Base-by-base conservation (phyloP, 2,797 vertebrate species). In the Channallabes apus region DNA sequence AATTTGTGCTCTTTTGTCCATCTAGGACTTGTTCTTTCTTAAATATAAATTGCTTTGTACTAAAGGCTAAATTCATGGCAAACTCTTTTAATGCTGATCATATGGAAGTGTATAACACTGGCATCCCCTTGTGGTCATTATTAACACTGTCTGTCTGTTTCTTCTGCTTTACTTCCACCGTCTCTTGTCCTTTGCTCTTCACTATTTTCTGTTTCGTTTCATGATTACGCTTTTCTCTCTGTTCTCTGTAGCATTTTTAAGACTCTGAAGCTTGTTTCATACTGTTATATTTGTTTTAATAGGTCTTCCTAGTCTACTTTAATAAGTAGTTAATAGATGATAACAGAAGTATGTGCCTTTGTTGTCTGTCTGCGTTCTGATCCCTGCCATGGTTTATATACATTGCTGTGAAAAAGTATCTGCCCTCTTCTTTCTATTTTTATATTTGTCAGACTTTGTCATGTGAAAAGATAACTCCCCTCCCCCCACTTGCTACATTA, bases 91-190 rank as follows among this genome's bases (percentile, higher is more conserved):
- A 61, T 15, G 51, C 22, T 8, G 38, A 29, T 54, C 32, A 51
- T 58, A 35, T 46, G 46, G 24, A 3, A 69, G 56, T 80, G 76
- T 58, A 64, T 58, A 73, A 46, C 69, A 67, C 24, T 18, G 58
- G 64, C 85, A 12, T 35, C 88, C 75, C 71, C 86, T 89, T 77
- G 85, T 86, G 88, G 80, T 56, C 51, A 72, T 9, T 78, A 5
- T 38, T 51, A 72, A 72, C 65, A 54, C 27, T n/a, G 61, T 29
- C 15, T 12, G 56, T 59, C 17, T 51, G 20, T 41, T 38, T 77
- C n/a, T 20, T 20, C 18, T 59, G 75, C 76, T 35, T 12, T 58
- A 35, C 32, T 24, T 78, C 20, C 56, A 78, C 56, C 56, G 6
- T 20, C 5, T 38, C 20, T 77, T 77, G 20, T 4, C 27, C 3